A percentile compares a stretch with the other conserved stretches of the same genome.
Evolutionary conservation across 2,888 invertebrate genomes (phyloP).

Genomic region (Anoplius nigerrimus): DNA sequence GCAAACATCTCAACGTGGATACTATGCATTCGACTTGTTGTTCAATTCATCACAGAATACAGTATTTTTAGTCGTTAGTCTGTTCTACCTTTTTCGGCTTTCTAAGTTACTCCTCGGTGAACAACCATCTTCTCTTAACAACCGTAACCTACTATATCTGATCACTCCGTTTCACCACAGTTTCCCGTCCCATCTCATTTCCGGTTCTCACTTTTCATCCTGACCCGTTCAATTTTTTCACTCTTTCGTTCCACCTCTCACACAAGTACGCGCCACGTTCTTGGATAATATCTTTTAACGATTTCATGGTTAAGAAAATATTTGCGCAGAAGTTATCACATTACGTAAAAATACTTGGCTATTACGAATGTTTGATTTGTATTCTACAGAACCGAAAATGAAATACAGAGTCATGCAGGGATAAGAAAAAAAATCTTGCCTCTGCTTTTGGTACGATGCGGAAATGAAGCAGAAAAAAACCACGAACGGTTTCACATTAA

Average conservation of each 20-base stretch:
- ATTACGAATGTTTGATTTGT: too few relatives aligned
- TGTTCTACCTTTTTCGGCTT: slow-evolving; percentile 18
- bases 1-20: slow-evolving; percentile 38
- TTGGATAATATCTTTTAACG: too few relatives aligned
- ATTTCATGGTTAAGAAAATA: too few relatives aligned
- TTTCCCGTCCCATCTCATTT: slow-evolving; percentile 44
- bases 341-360: too few relatives aligned
- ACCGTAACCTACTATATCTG: slow-evolving; percentile 47
- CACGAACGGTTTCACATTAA: too few relatives aligned
- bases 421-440: too few relatives aligned
- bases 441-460: too few relatives aligned
- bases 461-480: too few relatives aligned
- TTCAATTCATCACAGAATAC: slow-evolving; percentile 51
- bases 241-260: background rate
- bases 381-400: too few relatives aligned
- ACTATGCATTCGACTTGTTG: slow-evolving; percentile 45
- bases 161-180: slow-evolving; percentile 42
- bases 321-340: too few relatives aligned
- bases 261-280: too few relatives aligned
- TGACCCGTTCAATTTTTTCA: background rate
- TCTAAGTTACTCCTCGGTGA: slow-evolving; percentile 19
- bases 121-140: slow-evolving; percentile 19
- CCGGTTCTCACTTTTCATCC: slow-evolving; percentile 26
- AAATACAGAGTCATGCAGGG: too few relatives aligned
- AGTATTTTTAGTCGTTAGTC: slow-evolving; percentile 53